Evolutionary conservation across 2,113 vertebrate genomes (phyloP), one percentile per base, ranked within the genome.

Genomic region (Microcebus murinus): DNA sequence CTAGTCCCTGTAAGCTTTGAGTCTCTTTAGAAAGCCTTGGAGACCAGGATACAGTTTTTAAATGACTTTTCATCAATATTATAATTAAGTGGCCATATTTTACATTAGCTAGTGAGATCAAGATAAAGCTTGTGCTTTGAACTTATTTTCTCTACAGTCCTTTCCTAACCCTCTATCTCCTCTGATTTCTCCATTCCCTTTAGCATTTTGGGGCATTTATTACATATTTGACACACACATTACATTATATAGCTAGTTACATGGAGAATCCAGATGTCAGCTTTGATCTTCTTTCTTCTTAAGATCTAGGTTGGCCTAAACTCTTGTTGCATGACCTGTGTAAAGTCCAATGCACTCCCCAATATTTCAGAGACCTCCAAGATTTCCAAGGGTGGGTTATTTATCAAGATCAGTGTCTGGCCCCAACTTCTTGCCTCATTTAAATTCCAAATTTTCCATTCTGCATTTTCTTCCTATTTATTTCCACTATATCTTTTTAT

Each of bases 81-180:
- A 77, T 48, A 91, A 91, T 87, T 31, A 90, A 92, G 20, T 61
- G 45, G 59, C 23, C 25, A 25, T 67, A 89, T 85, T 89, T 92
- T 20, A 52, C 23, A 36, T 81, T 63, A 70, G 27, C 34, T 93
- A 70, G 31, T 45, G 34, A 88, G 90, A 63, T 81, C 34, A 93
- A n/a, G 13, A 61, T 29, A 4, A 85, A 15, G 39, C 4, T 85
- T 50, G 29, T 70, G 4, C 36, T 86, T 77, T 91, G 67, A 86
- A 84, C 21, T 87, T 76, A 17, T 12, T 4, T 85, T 76, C 23
- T 81, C 23, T 68, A 67, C 59, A 94, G 45, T 76, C 6, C 15
- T 61, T 79, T 80, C 11, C 23, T 76, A 17, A 80, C 8, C 23
- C n/a, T 87, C 18, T 70, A 13, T 13, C 31, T 82, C 21, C 12